Percentiles rank a stretch among this genome's conserved stretches.
Conservation (phyloP, 2,113 vertebrate species). For the Pholis gunnellus region DNA sequence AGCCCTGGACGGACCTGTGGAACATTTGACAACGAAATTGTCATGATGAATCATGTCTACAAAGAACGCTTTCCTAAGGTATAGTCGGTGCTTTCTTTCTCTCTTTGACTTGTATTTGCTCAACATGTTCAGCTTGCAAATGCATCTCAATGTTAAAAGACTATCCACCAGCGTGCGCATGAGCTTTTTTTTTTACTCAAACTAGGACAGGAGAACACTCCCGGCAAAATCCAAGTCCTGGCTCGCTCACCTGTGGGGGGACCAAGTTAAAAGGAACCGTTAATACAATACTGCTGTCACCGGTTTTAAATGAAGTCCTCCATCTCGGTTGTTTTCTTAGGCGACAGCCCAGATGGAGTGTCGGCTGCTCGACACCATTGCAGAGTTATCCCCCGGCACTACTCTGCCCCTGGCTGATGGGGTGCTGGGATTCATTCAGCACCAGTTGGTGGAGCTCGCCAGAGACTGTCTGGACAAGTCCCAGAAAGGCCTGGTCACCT, state of each 20-base stretch:
- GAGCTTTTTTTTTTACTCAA: neutral
- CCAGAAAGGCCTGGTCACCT: conserved; percentile 90
- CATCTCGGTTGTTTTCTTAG: conserved; percentile 75
- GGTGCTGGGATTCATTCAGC: conserved; percentile 95
- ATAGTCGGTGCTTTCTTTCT: conserved; percentile 8
- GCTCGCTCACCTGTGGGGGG: neutral
- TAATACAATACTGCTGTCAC: conserved; percentile 1
- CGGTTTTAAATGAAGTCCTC: conserved; percentile 40
- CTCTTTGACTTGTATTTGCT: neutral
- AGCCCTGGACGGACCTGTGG: conserved; percentile 92
- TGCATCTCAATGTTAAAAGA: neutral
- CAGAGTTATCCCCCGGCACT: conserved; percentile 81
- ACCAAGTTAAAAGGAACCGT: neutral
- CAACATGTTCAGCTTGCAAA: neutral
- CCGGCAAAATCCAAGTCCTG: conserved; percentile 11
- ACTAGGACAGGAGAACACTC: neutral
- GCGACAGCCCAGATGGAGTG: conserved; percentile 97
- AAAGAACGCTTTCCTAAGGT: conserved; percentile 98
- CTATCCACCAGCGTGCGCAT: neutral
- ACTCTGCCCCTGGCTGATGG: conserved; percentile 91
- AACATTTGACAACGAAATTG: conserved; percentile 94
- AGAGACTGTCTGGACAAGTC: conserved; percentile 95
- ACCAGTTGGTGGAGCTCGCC: conserved; percentile 94
- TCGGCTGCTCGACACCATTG: conserved; percentile 89
- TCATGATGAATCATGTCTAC: conserved; percentile 99